Conservation (phyloP, 1,140 invertebrate genomes). For the Caenorhabditis remanei region DNA sequence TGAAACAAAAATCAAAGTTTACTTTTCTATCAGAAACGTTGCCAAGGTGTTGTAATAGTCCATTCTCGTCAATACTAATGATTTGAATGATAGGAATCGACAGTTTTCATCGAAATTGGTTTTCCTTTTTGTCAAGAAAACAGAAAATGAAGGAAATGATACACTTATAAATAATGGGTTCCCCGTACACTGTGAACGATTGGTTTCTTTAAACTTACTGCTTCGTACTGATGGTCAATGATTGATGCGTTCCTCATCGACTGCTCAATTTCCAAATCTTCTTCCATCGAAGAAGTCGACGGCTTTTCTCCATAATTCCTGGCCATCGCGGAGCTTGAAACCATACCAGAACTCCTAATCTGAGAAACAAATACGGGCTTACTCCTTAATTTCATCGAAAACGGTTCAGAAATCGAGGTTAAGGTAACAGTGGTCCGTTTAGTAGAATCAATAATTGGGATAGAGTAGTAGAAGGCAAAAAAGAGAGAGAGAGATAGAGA, state of each 20-base stretch:
- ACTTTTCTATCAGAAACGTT: too few relatives aligned
- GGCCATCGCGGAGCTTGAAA: slow-evolving; percentile 34
- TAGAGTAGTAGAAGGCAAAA: background rate
- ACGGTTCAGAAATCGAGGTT: background rate
- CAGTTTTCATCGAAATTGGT: too few relatives aligned
- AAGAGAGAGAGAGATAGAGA: background rate
- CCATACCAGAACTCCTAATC: slow-evolving; percentile 12
- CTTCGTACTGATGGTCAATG: slow-evolving; percentile 24
- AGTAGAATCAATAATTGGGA: slow-evolving; percentile 33
- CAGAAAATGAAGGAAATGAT: too few relatives aligned
- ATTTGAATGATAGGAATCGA: too few relatives aligned
- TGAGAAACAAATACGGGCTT: background rate
- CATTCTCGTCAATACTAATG: too few relatives aligned
- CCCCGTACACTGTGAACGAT: too few relatives aligned
- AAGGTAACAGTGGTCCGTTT: background rate
- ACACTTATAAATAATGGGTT: too few relatives aligned
- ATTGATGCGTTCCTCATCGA: slow-evolving; percentile 39
- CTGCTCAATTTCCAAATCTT: slow-evolving; percentile 37
- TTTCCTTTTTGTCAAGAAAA: too few relatives aligned
- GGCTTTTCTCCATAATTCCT: slow-evolving; percentile 26
- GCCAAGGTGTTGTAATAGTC: too few relatives aligned
- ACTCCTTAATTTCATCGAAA: too few relatives aligned
- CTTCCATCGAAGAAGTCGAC: slow-evolving; percentile 52
- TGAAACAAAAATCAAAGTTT: too few relatives aligned
- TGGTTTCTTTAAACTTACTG: background rate